Base-by-base conservation (phyloP, 2,888 invertebrate species). In the Eupithecia exiguata region DNA sequence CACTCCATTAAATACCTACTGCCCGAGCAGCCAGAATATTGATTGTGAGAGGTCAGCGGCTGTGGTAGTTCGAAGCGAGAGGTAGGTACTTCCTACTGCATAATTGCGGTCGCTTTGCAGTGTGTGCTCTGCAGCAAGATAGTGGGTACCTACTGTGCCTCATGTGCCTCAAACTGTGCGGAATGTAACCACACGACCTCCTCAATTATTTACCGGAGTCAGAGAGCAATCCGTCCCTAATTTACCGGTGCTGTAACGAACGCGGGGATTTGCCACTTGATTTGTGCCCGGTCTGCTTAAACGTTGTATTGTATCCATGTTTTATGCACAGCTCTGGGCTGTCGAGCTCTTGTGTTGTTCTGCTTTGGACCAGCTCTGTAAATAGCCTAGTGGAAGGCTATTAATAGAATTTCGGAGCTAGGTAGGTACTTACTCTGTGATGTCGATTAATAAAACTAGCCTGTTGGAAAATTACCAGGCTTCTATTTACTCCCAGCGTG, bases 191-290 rank as follows among this genome's bases (percentile, higher is more conserved):
- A 65, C 66, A 25, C 66, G 43, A 67, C 58, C 72, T 61, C 73
- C 69, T 69, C 73, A 73, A 73, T 73, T 73, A 73, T 73, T 69
- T 66, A 73, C 66, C n/a, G 58, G 53, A 49, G 72, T 68, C 67
- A 61, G 49, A n/a, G n/a, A n/a, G 62, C 73, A 69, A 69, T 66
- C 73, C 73, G 66, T 46, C 38, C 58, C 69, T 65, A 58, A 72
- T 72, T 66, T 69, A 72, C 72, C 18, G 58, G 12, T 58, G 65
- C 18, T 30, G 35, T 46, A 36, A 66, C 36, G 36, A 40, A 49
- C 61, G 61, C 61, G 58, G 65, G 63, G 70, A 70, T 70, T 70
- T 62, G 49, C 63, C 43, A 21, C 35, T 65, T 70, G 63, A 70
- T 70, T 70, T 70, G 69, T 69, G 25, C 66, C 36, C 38, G n/a